A percentile compares a stretch with the other conserved stretches of the same genome.
These are phyloP conservation scores for Hirtodrosophila alboralis DNA, from an alignment of 2,888 invertebrate genomes.

Conservation along the genomic window DNA sequence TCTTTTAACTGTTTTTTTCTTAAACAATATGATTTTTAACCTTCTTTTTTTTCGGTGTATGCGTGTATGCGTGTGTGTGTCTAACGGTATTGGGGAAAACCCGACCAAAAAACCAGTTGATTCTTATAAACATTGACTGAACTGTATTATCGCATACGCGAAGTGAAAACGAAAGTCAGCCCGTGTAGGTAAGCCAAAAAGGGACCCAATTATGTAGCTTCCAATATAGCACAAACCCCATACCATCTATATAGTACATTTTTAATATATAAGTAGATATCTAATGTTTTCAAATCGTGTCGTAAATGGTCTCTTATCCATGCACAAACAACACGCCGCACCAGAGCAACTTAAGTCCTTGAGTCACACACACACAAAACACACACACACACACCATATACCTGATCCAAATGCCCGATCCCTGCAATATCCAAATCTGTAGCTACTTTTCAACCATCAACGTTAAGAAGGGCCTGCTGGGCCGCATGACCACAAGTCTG, in stretches of 20 bases:
- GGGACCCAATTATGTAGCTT: conserved; percentile 16
- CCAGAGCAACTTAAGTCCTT: conserved; percentile 14
- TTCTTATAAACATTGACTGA: conserved; percentile 39
- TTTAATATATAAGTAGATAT: not conserved
- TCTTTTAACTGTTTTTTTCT: conserved; percentile 54
- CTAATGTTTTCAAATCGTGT: conserved; percentile 15
- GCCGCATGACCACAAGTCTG: conserved; percentile 83
- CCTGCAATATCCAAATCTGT: conserved; percentile 22
- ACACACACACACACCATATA: conserved; percentile 11
- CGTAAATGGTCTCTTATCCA: conserved; percentile 19
- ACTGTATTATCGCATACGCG: conserved; percentile 25
- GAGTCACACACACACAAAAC: conserved; percentile 7
- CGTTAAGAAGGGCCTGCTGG: conserved; percentile 83
- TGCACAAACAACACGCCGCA: conserved; percentile 28
- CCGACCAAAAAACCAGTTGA: conserved; percentile 49
- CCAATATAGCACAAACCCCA: conserved; percentile 33
- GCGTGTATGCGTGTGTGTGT: conserved; percentile 15
- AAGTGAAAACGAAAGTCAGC: conserved; percentile 42
- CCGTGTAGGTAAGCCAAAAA: conserved; percentile 48
- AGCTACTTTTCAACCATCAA: conserved; percentile 84
- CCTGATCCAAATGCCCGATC: conserved; percentile 8
- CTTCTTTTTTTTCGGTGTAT: conserved; percentile 3
- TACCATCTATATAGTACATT: not conserved
- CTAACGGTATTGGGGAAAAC: conserved; percentile 67
- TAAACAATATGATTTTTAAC: conserved; percentile 10